These are phyloP conservation scores for Aphelinus atriplicis DNA, from an alignment of 1,140 invertebrate species.

Conservation along the genomic window DNA sequence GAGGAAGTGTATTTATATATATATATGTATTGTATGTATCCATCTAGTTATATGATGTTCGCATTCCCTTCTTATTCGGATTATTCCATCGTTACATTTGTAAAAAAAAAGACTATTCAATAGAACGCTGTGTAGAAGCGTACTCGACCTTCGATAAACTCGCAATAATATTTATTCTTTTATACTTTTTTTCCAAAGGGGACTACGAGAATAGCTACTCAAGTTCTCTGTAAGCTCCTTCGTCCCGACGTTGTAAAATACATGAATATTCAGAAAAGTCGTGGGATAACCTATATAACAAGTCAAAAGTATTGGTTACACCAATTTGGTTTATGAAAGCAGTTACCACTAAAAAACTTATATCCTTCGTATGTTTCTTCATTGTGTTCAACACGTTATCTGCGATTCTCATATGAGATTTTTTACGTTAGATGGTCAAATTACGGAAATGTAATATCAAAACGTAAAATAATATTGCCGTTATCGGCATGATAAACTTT, in stretches of 20 bases:
- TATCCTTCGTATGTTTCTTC: too few relatives aligned
- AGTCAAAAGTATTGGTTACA: too few relatives aligned
- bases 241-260: too few relatives aligned
- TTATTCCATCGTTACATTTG: not conserved
- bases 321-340: too few relatives aligned
- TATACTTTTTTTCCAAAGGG: conserved; percentile 5
- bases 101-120: conserved; percentile 3
- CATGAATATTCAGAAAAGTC: too few relatives aligned
- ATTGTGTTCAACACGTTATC: too few relatives aligned
- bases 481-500: conserved; percentile 5
- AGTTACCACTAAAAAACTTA: too few relatives aligned
- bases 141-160: conserved; percentile 11
- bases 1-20: conserved; percentile 20
- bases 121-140: conserved; percentile 6
- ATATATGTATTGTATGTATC: conserved; percentile 11
- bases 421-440: too few relatives aligned
- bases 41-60: not conserved
- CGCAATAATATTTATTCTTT: too few relatives aligned
- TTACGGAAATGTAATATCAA: not conserved
- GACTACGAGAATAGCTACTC: conserved; percentile 16
- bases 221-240: too few relatives aligned
- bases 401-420: too few relatives aligned
- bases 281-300: too few relatives aligned
- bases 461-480: conserved; percentile 6
- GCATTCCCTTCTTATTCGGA: not conserved